Conservation (phyloP, 2,888 invertebrate genomes). For the Julus scandinavius region DNA sequence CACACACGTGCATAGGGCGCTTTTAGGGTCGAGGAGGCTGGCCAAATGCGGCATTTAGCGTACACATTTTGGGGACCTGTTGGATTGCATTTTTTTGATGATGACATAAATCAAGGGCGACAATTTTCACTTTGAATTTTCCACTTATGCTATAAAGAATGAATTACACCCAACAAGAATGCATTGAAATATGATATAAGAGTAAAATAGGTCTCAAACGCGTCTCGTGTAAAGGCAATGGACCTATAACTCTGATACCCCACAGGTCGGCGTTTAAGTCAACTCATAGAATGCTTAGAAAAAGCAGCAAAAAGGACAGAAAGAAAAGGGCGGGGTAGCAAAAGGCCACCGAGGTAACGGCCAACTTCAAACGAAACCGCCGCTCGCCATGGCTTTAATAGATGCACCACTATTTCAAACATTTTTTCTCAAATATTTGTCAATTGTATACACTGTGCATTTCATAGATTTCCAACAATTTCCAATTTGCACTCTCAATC, state of each 20-base stretch:
- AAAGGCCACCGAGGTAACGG: constrained; percentile 28
- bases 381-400: background rate
- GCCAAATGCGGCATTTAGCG: background rate
- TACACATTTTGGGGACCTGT: background rate
- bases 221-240: background rate
- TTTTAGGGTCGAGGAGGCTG: background rate
- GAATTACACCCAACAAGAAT: constrained; percentile 37
- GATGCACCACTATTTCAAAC: background rate
- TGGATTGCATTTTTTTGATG: constrained; percentile 2
- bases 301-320: background rate
- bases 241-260: constrained; percentile 40
- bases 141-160: constrained; percentile 44
- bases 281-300: constrained; percentile 35
- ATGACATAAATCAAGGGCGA: constrained; percentile 29
- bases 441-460: background rate
- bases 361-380: constrained; percentile 6
- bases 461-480: background rate
- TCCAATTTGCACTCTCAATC: too few relatives aligned
- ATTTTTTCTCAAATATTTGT: constrained; percentile 11
- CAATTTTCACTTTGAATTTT: constrained; percentile 40
- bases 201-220: background rate
- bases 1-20: background rate
- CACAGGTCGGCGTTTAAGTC: constrained; percentile 44
- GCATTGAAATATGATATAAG: constrained; percentile 43
- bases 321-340: constrained; percentile 29